These are phyloP conservation scores for Charanyca ferruginea DNA, from an alignment of 2,888 invertebrate species.

Conservation along the genomic window DNA sequence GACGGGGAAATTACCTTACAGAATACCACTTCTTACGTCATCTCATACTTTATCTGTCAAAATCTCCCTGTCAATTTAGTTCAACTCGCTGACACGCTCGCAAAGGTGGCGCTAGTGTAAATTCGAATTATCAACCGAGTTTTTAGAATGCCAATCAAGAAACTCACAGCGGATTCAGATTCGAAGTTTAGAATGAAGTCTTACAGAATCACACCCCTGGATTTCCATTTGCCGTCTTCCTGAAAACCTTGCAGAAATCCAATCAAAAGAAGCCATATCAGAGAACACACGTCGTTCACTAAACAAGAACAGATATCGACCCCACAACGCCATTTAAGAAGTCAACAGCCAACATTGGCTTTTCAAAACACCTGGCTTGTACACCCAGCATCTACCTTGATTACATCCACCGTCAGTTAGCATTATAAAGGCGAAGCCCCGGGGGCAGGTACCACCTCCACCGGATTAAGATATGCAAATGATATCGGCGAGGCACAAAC, in stretches of 20 bases:
- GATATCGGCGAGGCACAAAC: conserved; percentile 65
- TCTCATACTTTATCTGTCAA: too few species aligned
- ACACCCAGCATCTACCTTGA: conserved; percentile 38
- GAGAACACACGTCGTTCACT: conserved; percentile 21
- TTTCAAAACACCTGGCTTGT: conserved; percentile 44
- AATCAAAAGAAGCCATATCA: conserved; percentile 52
- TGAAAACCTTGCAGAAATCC: conserved; percentile 31
- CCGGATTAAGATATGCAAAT: conserved; percentile 79
- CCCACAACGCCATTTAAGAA: conserved; percentile 30
- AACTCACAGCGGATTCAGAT: too few species aligned
- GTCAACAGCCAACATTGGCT: conserved; percentile 47
- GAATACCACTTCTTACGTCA: too few species aligned
- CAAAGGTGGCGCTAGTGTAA: too few species aligned
- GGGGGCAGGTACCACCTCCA: conserved; percentile 62
- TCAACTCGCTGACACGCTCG: too few species aligned
- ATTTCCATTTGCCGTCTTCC: conserved; percentile 23
- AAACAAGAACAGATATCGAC: conserved; percentile 31
- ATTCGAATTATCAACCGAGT: too few species aligned
- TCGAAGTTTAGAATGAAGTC: too few species aligned
- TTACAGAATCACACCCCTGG: too few species aligned
- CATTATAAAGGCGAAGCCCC: conserved; percentile 64
- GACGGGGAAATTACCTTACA: too few species aligned
- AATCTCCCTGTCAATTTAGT: too few species aligned
- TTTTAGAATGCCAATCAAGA: too few species aligned
- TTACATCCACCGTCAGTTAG: conserved; percentile 58